phyloP scores from a whole-genome alignment of 1,140 invertebrate species.

The Drosophila sechellia region DNA sequence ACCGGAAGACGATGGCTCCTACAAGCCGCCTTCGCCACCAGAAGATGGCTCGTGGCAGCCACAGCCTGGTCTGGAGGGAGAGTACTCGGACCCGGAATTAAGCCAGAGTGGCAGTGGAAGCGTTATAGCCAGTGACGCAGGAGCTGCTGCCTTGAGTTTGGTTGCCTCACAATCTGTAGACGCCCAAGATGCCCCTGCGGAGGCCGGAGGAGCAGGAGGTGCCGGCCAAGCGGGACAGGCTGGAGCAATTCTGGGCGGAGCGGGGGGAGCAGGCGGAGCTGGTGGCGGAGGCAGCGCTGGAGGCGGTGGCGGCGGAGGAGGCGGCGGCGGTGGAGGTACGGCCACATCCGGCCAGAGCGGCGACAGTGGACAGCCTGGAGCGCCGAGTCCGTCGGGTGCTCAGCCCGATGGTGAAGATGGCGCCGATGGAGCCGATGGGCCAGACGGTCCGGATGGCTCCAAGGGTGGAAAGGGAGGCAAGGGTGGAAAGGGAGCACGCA shows the following conservation, averaged over 20 bases:
- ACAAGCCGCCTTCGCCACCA: slow-evolving; percentile 46
- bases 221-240: slow-evolving; percentile 45
- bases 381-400: slow-evolving; percentile 59
- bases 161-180: slow-evolving; percentile 10
- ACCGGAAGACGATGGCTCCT: slow-evolving; percentile 69
- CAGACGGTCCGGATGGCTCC: slow-evolving; percentile 56
- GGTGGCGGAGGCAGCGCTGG: slow-evolving; percentile 56
- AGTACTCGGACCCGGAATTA: slow-evolving; percentile 31
- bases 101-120: slow-evolving; percentile 29
- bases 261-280: slow-evolving; percentile 48
- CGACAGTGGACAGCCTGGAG: slow-evolving; percentile 56
- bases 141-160: slow-evolving; percentile 6
- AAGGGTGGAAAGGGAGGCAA: slow-evolving; percentile 78
- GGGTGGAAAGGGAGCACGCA: slow-evolving; percentile 76
- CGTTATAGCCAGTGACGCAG: not conserved
- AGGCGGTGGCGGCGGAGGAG: slow-evolving; percentile 64
- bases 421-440: slow-evolving; percentile 69
- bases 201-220: slow-evolving; percentile 44
- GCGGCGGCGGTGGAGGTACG: slow-evolving; percentile 63
- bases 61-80: slow-evolving; percentile 61
- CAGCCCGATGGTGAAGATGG: slow-evolving; percentile 74
- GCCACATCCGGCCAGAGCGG: slow-evolving; percentile 61
- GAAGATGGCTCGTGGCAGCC: slow-evolving; percentile 64
- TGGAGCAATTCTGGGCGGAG: slow-evolving; percentile 51
- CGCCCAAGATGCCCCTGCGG: slow-evolving; percentile 11